Evolutionary conservation across 2,888 invertebrate genomes (phyloP), one percentile per base, ranked within the genome.

Genomic region (Mechanitis mazaeus): DNA sequence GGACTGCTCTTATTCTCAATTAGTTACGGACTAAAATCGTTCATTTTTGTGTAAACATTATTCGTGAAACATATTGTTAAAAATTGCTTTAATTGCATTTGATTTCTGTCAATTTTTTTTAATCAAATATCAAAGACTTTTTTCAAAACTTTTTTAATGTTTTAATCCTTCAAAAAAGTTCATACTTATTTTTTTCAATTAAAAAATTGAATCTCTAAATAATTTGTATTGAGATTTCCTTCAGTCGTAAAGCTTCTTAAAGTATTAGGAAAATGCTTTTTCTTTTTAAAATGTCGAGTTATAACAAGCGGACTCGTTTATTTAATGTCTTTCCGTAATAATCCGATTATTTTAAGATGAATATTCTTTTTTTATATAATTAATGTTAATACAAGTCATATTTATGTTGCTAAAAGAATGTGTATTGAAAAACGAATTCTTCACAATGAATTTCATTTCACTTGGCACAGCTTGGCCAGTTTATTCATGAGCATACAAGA

Each of bases 1-100:
- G 65, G 65, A 70, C 65, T 68, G 65, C 58, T 65, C 66, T 69
- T 69, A 69, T 67, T 65, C 55, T 63, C 64, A 55, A 65, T 69
- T 63, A 55, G 59, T 66, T 70, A 69, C 63, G 69, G 65, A 57
- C 61, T 64, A 68, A 53, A 68, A 65, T 69, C 63, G 66, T 63
- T 20, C 55, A 63, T 54, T 58, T 60, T 62, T 50, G 45, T 42
- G 38, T 54, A 45, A 45, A 47, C 54, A 33, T 31, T 54, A 60
- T 31, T 12, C 57, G 28, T 47, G 45, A 31, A 50, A 55, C 54
- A n/a, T 33, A 50, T 20, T 45, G 54, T n/a, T 5, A 12, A 56
- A 50, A 5, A 20, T 31, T 56, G 31, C 45, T 4, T 11, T 56
- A 56, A 28, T 45, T 20, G 31, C 31, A 50, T 31, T 31, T 9